Percentiles rank a stretch among this genome's conserved stretches.
These are phyloP conservation scores for Cassiopea xamachana DNA, from an alignment of 30 jellyfish, hydroid and myxozoan genomes.

Conservation along the genomic window DNA sequence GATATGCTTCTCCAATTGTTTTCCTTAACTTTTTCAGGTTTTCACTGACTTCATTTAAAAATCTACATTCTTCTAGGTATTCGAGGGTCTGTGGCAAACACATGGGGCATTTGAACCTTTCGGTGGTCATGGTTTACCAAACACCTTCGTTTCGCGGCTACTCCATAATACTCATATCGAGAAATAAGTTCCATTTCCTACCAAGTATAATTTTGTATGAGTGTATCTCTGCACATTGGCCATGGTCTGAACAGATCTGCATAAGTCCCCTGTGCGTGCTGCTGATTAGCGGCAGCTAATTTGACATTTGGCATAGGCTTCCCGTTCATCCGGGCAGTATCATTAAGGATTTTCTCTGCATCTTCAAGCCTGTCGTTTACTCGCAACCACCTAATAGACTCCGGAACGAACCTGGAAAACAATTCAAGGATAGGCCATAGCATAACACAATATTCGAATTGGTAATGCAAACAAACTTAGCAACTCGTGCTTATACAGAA, in stretches of 20 bases:
- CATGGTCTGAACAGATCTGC: conserved; percentile 80
- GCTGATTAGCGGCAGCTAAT: conserved; percentile 55
- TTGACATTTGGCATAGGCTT: conserved; percentile 80
- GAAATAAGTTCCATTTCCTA: conserved; percentile 26
- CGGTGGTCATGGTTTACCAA: no score
- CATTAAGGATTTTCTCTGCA: conserved; percentile 76
- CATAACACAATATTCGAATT: no score
- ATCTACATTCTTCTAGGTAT: no score
- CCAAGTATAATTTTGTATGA: conserved; percentile 88
- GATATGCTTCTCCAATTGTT: no score
- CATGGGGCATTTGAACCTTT: no score
- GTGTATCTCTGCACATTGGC: conserved; percentile 67
- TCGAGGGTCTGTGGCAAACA: no score
- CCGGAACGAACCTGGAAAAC: conserved; percentile 84
- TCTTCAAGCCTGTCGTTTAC: conserved; percentile 76
- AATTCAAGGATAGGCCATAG: background rate
- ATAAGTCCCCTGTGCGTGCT: conserved; percentile 58
- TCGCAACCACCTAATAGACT: conserved; percentile 96
- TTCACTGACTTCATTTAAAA: no score
- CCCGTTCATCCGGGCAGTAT: conserved; percentile 79
- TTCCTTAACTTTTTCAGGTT: no score
- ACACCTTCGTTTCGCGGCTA: no score
- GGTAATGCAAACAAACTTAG: no score
- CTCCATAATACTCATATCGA: no score
- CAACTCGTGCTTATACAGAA: no score